Base-by-base conservation (phyloP, 2,888 invertebrate genomes). In the Globia sparganii region DNA sequence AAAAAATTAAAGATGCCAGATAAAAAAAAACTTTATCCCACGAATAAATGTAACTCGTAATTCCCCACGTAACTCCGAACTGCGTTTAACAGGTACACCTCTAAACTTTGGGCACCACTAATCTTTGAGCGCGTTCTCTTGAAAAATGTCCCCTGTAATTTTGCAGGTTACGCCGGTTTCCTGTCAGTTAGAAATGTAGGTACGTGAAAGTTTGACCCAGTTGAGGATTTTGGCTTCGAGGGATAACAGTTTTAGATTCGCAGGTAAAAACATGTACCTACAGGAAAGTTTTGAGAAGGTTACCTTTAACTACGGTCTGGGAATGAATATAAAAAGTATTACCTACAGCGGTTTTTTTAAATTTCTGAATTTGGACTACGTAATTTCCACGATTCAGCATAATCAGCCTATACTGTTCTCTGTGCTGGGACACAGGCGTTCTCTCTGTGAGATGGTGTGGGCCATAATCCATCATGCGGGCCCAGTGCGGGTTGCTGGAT, bases 81-180 rank as follows among this genome's bases (percentile, higher is more conserved):
- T 49, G 62, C 82, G 85, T 84, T 86, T 86, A 83, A 80, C 84
- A 83, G 81, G 78, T 76, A 84, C 77, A 75, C 79, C 75, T 78
- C 65, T 53, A 76, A 88, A 86, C 70, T 88, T 88, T 9, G 59
- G 64, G 28, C 78, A 70, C 83, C 79, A 68, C 85, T 89, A 91
- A 91, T 91, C 90, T 89, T 80, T 77, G 80, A 67, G 77, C 80
- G 81, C 67, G 87, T 85, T 80, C 69, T 74, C 67, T 73, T 91
- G 91, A 92, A 91, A 90, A 91, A 92, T 92, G 86, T 87, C 84
- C 83, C 84, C 82, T 80, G 91, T 92, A 91, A 91, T 91, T 93
- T 90, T 91, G 85, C 87, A 79, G 75, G 90, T 81, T 83, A 87
- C 86, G 76, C 80, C 87, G 88, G 83, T 90, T 89, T 81, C 80